A percentile compares a stretch with the other conserved stretches of the same genome.
Evolutionary conservation across 2,797 vertebrate species (phyloP).

Genomic region (Synaphobranchus kaupii): DNA sequence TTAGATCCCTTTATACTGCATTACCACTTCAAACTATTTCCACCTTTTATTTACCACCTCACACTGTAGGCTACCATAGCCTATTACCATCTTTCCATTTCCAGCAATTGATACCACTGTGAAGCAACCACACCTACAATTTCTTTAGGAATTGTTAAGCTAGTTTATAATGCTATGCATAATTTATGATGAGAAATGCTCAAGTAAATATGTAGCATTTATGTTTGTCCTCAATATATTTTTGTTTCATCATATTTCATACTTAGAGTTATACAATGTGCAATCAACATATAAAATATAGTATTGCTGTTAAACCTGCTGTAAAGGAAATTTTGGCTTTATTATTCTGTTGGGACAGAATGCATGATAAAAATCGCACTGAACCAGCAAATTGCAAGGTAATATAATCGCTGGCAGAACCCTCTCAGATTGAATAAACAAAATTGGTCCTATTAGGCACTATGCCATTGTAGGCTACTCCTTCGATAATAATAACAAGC

Average conservation of each 20-base stretch:
- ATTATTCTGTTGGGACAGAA: not conserved
- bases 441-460: not conserved
- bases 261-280: not conserved
- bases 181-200: not conserved
- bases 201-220: not conserved
- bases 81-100: too few relatives aligned
- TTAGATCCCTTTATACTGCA: too few relatives aligned
- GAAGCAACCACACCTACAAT: too few relatives aligned
- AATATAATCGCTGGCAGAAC: not conserved
- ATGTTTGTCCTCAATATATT: not conserved
- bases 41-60: too few relatives aligned
- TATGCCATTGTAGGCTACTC: not conserved
- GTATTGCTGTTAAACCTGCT: not conserved
- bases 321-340: too few relatives aligned
- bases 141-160: too few relatives aligned
- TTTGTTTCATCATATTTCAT: not conserved
- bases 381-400: not conserved
- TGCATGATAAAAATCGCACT: not conserved
- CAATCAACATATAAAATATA: not conserved
- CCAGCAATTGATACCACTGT: too few relatives aligned
- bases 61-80: too few relatives aligned
- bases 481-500: conserved; percentile 15
- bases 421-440: not conserved
- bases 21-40: too few relatives aligned
- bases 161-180: not conserved